Percentiles rank a stretch among this genome's conserved stretches.
These are phyloP conservation scores for Serripes groenlandicus DNA, from an alignment of 2,888 invertebrate species.

Conservation along the genomic window DNA sequence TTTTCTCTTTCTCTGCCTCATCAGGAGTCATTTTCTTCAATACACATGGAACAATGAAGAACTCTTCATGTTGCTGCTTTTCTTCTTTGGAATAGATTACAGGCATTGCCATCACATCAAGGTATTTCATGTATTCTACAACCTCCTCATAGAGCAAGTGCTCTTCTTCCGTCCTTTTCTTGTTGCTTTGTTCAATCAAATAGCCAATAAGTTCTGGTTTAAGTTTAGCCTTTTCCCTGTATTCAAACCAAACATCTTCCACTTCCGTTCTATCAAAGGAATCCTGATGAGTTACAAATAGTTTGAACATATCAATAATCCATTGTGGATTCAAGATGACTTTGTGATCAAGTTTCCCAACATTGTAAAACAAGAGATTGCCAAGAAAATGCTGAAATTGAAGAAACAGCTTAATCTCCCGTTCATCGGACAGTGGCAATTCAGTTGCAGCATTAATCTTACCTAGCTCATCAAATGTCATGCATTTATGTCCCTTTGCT, in stretches of 20 bases:
- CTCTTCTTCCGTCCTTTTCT: neutral
- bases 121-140: constrained; percentile 9
- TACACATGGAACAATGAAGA: constrained; percentile 58
- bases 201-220: constrained; percentile 4
- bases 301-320: constrained; percentile 60
- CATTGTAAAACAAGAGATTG: constrained; percentile 55
- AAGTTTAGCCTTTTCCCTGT: constrained; percentile 2
- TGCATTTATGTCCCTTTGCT: constrained; percentile 34
- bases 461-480: constrained; percentile 32
- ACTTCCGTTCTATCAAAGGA: neutral
- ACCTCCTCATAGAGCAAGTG: neutral
- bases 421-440: neutral
- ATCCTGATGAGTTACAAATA: constrained; percentile 49
- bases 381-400: constrained; percentile 56
- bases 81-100: neutral
- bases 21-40: constrained; percentile 24
- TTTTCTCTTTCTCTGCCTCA: neutral
- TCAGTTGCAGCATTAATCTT: constrained; percentile 19
- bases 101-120: constrained; percentile 25
- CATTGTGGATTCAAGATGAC: constrained; percentile 58
- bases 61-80: constrained; percentile 2
- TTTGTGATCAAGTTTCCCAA: constrained; percentile 28
- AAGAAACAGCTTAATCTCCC: constrained; percentile 21
- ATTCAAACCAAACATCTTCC: constrained; percentile 4
- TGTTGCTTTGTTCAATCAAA: neutral